Percentiles rank a stretch among this genome's conserved stretches.
Conservation (phyloP, 2,888 invertebrate genomes). For the Pyrgus malvae region DNA sequence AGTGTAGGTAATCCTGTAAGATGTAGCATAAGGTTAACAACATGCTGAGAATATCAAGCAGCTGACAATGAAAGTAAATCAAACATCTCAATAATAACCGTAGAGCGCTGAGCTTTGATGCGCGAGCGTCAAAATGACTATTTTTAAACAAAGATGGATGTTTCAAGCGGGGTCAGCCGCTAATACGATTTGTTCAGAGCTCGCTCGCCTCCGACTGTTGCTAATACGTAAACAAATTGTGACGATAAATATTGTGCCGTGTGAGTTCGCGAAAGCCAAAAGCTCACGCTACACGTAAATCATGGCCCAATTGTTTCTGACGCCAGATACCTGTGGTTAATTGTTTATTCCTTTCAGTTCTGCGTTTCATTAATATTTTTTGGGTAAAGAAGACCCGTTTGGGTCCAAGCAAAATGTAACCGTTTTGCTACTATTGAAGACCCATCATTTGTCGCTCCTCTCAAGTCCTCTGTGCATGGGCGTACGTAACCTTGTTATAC, state of each 20-base stretch:
- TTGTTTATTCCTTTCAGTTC: no score
- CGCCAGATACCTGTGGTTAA: no score
- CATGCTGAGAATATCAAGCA: neutral
- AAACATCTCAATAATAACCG: constrained; percentile 1
- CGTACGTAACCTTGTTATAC: no score
- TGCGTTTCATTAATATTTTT: no score
- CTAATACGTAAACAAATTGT: neutral
- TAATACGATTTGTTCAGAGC: neutral
- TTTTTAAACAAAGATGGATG: neutral
- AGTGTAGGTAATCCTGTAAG: no score
- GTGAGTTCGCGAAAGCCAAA: no score
- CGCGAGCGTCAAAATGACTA: constrained; percentile 10
- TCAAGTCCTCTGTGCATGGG: no score
- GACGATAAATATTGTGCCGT: neutral
- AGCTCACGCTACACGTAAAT: neutral
- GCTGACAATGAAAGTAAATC: neutral
- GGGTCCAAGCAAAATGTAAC: no score
- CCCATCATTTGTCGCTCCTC: no score
- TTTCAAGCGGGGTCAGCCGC: neutral
- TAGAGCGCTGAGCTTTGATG: constrained; percentile 7
- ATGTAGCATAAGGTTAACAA: no score
- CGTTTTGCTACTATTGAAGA: no score
- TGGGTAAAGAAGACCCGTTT: no score
- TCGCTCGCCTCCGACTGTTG: neutral
- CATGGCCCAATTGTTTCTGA: neutral